A percentile compares a stretch with the other conserved stretches of the same genome.
phyloP scores from a whole-genome alignment of 2,797 vertebrate genomes.

The Coreius guichenoti region DNA sequence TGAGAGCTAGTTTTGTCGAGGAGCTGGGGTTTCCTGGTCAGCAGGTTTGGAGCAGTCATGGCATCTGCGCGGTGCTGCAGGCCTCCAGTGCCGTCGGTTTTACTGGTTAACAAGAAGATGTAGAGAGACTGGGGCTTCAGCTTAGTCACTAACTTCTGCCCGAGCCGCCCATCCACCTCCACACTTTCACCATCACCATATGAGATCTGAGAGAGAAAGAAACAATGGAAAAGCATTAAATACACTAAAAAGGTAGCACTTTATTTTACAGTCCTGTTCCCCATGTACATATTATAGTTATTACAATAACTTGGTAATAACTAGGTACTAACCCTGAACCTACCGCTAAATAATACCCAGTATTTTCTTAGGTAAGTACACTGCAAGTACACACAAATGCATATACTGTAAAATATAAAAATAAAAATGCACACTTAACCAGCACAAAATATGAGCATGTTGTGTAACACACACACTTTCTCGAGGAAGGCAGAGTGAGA shows the following conservation, averaged over 20 bases:
- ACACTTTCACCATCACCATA: conserved; percentile 94
- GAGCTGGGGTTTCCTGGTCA: conserved; percentile 91
- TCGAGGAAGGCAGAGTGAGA: neutral
- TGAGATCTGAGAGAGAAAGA: conserved; percentile 83
- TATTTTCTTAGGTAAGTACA: too few species aligned
- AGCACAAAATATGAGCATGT: neutral
- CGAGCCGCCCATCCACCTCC: conserved; percentile 93
- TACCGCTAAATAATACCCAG: too few species aligned
- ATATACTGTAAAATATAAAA: too few species aligned
- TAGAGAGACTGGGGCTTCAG: conserved; percentile 94
- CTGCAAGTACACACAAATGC: too few species aligned
- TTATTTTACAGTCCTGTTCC: too few species aligned
- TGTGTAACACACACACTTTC: conserved; percentile 10
- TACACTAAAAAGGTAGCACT: neutral
- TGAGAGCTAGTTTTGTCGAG: conserved; percentile 94
- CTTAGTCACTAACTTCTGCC: conserved; percentile 91
- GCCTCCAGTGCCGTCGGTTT: conserved; percentile 93
- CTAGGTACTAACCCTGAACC: too few species aligned
- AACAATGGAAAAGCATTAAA: neutral
- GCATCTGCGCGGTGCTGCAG: conserved; percentile 94
- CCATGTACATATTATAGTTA: too few species aligned
- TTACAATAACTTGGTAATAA: too few species aligned
- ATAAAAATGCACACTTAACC: neutral
- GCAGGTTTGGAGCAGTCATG: conserved; percentile 91
- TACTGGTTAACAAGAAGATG: conserved; percentile 94